Evolutionary conservation across 30 jellyfish, hydroid and myxozoan species (phyloP), one percentile per base, ranked within the genome.

Genomic region (Turritopsis rubra): DNA sequence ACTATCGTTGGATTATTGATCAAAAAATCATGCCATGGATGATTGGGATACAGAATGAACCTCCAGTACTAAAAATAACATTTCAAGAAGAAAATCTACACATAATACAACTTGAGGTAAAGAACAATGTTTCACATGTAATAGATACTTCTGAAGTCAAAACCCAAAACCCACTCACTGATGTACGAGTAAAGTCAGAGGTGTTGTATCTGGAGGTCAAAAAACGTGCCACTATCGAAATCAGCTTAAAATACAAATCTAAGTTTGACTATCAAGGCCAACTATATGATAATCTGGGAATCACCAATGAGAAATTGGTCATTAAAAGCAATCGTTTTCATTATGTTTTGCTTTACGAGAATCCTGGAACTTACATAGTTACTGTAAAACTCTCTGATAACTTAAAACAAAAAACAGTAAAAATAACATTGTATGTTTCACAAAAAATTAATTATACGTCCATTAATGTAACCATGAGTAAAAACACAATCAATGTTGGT

Each of bases 101-200:
- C 71, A 53, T 26, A 9, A 52, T 91, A 8, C n/a, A 52, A 1
- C 71, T 91, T 30, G 85, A 79, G 65, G 92, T 82, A 21, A 65
- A 83, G 18, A 75, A 82, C 75, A 54, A 72, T 53, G 89, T 91
- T 75, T 86, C 90, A 52, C 21, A 41, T 3, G 73, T 19, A 19
- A 28, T 28, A 65, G n/a, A 7, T 1, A 66, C 89, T 17, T 65
- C 89, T 7, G 8, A 27, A 21, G 81, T 91, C 8, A 41, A 28
- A 65, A 91, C 83, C 5, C 95, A 91, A 31, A 52, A 86, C 30
- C 79, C 89, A 20, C 84, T 87, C 28, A 27, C 65, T 21, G 68
- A 16, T 23, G 81, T 68, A 23, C 5, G 60, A 13, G 9, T 22
- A n/a, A n/a, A n/a, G 22, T 27, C 77, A 68, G 19, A 27, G 9